phyloP scores from a whole-genome alignment of 2,888 invertebrate genomes.

The Epistrophe eligans region DNA sequence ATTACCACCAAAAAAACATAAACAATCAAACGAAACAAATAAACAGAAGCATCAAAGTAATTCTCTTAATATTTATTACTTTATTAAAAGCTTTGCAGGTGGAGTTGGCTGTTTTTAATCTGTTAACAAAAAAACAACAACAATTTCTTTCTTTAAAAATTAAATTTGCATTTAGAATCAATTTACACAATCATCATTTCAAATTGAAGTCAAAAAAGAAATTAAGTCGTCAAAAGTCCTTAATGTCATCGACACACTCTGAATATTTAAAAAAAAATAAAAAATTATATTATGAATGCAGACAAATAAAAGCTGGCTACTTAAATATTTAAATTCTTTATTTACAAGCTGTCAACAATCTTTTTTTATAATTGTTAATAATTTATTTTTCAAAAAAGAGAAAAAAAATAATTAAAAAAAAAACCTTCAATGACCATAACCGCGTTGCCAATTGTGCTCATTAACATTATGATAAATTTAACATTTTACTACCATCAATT shows the following conservation, averaged over 20 bases:
- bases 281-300: constrained; percentile 37
- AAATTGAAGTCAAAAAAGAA: not conserved
- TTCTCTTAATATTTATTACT: constrained; percentile 13
- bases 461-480: constrained; percentile 55
- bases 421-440: not conserved
- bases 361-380: constrained; percentile 40
- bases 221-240: constrained; percentile 13
- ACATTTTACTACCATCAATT: constrained; percentile 54
- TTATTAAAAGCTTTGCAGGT: constrained; percentile 29
- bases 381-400: not conserved
- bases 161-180: constrained; percentile 4
- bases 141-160: not conserved
- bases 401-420: constrained; percentile 19
- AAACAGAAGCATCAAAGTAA: constrained; percentile 20
- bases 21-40: not conserved
- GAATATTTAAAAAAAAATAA: constrained; percentile 1
- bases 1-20: constrained; percentile 2
- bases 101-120: no score
- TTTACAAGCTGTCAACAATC: constrained; percentile 64
- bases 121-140: not conserved
- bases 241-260: constrained; percentile 21
- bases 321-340: constrained; percentile 60
- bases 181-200: not conserved
- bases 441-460: constrained; percentile 37
- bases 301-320: constrained; percentile 13